A percentile compares a stretch with the other conserved stretches of the same genome.
Evolutionary conservation across 2,888 invertebrate species (phyloP).

Genomic region (Platycnemis pennipes): DNA sequence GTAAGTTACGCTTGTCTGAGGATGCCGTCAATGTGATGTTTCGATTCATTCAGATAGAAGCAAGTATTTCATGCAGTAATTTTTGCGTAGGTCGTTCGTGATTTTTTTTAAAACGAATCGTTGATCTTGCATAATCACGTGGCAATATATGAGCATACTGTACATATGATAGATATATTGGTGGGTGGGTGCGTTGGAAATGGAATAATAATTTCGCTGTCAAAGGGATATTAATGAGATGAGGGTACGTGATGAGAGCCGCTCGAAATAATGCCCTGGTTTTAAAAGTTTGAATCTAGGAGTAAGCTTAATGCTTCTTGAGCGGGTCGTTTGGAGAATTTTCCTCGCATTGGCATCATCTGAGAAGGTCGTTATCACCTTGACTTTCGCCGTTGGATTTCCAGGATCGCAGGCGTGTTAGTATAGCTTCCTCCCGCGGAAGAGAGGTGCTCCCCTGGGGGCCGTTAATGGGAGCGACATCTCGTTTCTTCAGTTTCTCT

Average conservation of each 20-base stretch:
- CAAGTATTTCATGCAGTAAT: no score
- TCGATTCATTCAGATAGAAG: no score
- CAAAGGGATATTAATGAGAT: no score
- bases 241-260: not conserved
- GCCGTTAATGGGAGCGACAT: not conserved
- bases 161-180: no score
- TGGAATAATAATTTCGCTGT: no score
- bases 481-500: not conserved
- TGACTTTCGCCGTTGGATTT: not conserved
- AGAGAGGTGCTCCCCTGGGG: not conserved
- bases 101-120: no score
- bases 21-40: no score
- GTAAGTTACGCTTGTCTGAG: no score
- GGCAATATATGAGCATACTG: no score
- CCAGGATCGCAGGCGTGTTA: not conserved
- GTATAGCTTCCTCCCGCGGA: not conserved
- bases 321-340: not conserved
- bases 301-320: not conserved
- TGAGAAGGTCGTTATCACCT: not conserved
- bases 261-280: not conserved
- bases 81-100: no score
- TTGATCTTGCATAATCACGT: no score
- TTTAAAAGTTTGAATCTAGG: not conserved
- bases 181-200: no score
- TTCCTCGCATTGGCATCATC: not conserved